Base-by-base conservation (phyloP, 2,797 vertebrate species). In the Oophaga sylvatica region DNA sequence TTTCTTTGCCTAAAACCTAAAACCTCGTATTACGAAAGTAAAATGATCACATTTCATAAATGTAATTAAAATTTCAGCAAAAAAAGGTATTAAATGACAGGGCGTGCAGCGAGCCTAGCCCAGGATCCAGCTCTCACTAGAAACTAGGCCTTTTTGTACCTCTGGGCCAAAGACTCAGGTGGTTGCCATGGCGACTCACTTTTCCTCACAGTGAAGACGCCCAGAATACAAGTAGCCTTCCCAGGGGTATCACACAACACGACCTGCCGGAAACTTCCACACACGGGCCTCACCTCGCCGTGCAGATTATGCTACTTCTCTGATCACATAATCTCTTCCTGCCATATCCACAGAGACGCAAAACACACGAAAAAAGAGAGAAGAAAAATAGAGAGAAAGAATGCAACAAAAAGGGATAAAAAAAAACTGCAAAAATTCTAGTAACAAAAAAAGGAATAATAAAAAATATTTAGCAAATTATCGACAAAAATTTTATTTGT, bases 211-310 rank as follows among this genome's bases (percentile, higher is more conserved):
- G 88, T 89, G 90, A 92, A 91, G 68, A 80, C 75, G 90, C 89
- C 80, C 60, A 41, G 89, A 76, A 73, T 4, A 91, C 90, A 77
- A 68, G 80, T 87, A 86, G 75, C 91, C 92, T 95, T 96, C 95
- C 95, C 95, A 96, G 93, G 95, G 94, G 94, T 95, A 95, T 95
- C 96, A 93, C 78, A 91, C 92, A 86, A 87, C 94, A 90, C 5
- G 90, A 84, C 79, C 92, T 89, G 91, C 89, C 91, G 94, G 94
- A 93, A 91, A 92, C 93, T 93, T 96, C 95, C 93, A 95, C 93
- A 91, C 87, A 45, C 91, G 9, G 91, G 92, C 87, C 89, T 93
- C 92, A 91, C 90, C 91, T 93, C 48, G 11, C 90, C 70, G 89
- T 90, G 56, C 89, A 90, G 92, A 93, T 95, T 94, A 90, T 91